A percentile compares a stretch with the other conserved stretches of the same genome.
These are phyloP conservation scores for Tenrec ecaudatus DNA, from an alignment of 2,113 vertebrate species.

Conservation along the genomic window DNA sequence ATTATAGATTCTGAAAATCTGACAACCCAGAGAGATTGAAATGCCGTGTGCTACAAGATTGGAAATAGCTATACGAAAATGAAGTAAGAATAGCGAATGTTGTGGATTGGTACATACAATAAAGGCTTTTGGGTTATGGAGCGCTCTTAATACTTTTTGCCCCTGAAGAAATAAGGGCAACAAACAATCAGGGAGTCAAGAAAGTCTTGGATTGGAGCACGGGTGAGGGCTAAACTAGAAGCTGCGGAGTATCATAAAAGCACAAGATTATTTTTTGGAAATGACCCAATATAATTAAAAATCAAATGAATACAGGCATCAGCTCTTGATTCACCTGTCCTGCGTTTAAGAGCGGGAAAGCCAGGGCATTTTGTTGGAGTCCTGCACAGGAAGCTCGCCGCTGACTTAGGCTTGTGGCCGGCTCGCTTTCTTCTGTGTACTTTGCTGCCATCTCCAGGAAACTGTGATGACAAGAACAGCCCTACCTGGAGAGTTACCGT, in stretches of 20 bases:
- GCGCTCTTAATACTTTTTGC: slow-evolving; percentile 46
- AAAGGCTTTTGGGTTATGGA: not conserved
- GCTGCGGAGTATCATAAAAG: not conserved
- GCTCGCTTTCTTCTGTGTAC: slow-evolving; percentile 65
- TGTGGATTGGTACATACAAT: slow-evolving; percentile 44
- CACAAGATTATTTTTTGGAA: slow-evolving; percentile 42
- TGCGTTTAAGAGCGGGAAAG: slow-evolving; percentile 76
- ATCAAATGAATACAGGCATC: slow-evolving; percentile 74
- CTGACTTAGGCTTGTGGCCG: slow-evolving; percentile 42
- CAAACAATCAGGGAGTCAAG: not conserved
- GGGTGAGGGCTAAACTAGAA: slow-evolving; percentile 35
- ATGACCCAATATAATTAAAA: slow-evolving; percentile 74
- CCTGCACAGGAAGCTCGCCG: slow-evolving; percentile 73
- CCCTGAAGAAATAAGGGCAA: slow-evolving; percentile 49
- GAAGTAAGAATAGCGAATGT: slow-evolving; percentile 59
- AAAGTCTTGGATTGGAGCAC: slow-evolving; percentile 50
- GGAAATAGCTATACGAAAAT: slow-evolving; percentile 80
- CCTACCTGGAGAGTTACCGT: not conserved
- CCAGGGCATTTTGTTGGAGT: slow-evolving; percentile 71
- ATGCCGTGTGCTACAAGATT: slow-evolving; percentile 71
- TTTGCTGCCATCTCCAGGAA: slow-evolving; percentile 90
- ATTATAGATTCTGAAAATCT: slow-evolving; percentile 83
- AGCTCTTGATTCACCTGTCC: slow-evolving; percentile 73
- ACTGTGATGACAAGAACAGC: not conserved
- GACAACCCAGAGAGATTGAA: slow-evolving; percentile 82